Percentiles rank a stretch among this genome's conserved stretches.
phyloP scores from a whole-genome alignment of 2,113 vertebrate genomes.

The Thinocorus orbignyianus region DNA sequence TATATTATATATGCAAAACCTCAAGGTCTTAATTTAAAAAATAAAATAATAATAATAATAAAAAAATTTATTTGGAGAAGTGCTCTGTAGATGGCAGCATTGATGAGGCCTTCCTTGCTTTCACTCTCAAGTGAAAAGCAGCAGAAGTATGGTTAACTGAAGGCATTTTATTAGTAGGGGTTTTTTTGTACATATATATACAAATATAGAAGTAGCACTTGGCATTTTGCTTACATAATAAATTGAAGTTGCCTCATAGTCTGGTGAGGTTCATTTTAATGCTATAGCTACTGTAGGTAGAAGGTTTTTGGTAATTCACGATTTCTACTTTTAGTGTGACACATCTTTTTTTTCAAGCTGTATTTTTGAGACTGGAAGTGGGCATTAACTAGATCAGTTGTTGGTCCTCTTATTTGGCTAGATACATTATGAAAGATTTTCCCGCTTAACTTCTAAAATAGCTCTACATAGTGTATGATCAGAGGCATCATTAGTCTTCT shows the following conservation, averaged over 20 bases:
- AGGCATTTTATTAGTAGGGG: background rate
- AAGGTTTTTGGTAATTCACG: background rate
- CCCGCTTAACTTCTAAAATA: background rate
- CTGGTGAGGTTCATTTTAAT: background rate
- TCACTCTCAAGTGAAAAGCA: background rate
- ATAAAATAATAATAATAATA: background rate
- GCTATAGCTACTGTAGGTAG: background rate
- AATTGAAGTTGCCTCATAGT: background rate
- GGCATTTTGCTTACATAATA: conserved; percentile 15
- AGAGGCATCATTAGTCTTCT: background rate
- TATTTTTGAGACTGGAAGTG: background rate
- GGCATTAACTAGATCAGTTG: background rate
- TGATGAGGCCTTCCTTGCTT: conserved; percentile 2
- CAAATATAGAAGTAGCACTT: background rate
- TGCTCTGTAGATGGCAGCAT: conserved; percentile 52
- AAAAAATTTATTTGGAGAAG: background rate
- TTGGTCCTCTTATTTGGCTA: background rate
- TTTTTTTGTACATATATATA: no score
- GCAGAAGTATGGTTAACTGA: background rate
- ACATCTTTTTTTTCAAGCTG: background rate
- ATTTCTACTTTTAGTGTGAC: background rate
- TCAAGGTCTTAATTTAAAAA: background rate
- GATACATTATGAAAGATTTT: background rate
- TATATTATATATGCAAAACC: background rate
- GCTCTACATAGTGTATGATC: background rate